Evolutionary conservation across 1,140 invertebrate species (phyloP).

Genomic region (Pseudomyrmex pallidus): DNA sequence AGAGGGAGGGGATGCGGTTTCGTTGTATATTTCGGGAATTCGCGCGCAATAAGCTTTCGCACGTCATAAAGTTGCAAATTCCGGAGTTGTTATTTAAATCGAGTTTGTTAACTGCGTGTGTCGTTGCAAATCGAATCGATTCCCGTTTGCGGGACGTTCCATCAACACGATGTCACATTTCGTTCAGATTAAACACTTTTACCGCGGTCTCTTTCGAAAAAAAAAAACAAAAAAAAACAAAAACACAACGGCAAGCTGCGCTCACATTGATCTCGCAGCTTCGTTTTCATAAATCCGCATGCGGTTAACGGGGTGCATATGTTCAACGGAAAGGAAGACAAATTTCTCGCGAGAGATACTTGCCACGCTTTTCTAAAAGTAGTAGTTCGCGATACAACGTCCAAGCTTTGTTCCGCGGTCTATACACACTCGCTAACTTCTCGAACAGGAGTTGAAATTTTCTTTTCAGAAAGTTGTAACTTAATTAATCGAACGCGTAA

Average conservation of each 20-base stretch:
- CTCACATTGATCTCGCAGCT: conserved; percentile 1
- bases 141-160: not conserved
- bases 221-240: not conserved
- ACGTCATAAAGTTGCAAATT: conserved; percentile 4
- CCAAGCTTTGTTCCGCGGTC: conserved; percentile 11
- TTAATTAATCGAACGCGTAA: conserved; percentile 45
- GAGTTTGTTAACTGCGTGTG: not conserved
- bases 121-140: not conserved
- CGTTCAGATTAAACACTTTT: not conserved
- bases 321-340: conserved; percentile 55
- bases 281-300: conserved; percentile 47
- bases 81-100: not conserved
- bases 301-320: conserved; percentile 4
- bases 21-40: not conserved
- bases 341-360: conserved; percentile 61
- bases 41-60: not conserved
- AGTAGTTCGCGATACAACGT: conserved; percentile 14
- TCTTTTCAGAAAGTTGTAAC: conserved; percentile 33
- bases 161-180: not conserved
- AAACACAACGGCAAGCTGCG: too few relatives aligned
- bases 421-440: conserved; percentile 8
- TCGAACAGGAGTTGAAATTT: conserved; percentile 24
- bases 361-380: conserved; percentile 22
- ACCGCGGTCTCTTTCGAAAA: not conserved
- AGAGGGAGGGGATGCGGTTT: too few relatives aligned